Evolutionary conservation across 2,113 vertebrate genomes (phyloP).

Genomic region (Poecile atricapillus): DNA sequence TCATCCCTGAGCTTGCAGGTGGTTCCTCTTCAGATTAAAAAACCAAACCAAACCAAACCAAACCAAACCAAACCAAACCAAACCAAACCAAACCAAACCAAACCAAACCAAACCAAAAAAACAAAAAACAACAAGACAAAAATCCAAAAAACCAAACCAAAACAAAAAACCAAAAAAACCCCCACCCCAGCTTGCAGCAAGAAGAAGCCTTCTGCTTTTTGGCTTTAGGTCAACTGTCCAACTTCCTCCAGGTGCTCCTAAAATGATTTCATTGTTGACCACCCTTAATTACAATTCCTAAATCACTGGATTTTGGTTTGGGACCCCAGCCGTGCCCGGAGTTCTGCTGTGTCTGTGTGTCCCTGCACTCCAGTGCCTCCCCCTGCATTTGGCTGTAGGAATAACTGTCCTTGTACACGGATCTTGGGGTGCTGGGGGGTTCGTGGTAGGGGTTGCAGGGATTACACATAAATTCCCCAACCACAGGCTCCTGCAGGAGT

Average conservation of each 20-base stretch:
- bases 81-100: too few relatives aligned
- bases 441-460: neutral
- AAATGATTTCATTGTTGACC: neutral
- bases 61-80: too few relatives aligned
- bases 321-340: neutral
- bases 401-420: fast-evolving
- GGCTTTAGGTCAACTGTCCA: neutral
- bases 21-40: neutral
- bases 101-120: too few relatives aligned
- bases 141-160: neutral
- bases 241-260: neutral
- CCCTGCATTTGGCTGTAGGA: neutral
- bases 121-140: too few relatives aligned
- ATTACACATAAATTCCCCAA: neutral
- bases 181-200: too few relatives aligned
- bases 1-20: neutral
- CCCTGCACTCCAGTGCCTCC: fast-evolving
- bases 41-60: too few relatives aligned
- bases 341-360: neutral
- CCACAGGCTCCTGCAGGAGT: neutral
- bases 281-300: neutral
- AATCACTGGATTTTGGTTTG: neutral
- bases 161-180: neutral
- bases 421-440: neutral
- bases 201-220: neutral